Percentiles rank a stretch among this genome's conserved stretches.
Evolutionary conservation across 2,888 invertebrate species (phyloP).

Genomic region (Eristalinus aeneus): DNA sequence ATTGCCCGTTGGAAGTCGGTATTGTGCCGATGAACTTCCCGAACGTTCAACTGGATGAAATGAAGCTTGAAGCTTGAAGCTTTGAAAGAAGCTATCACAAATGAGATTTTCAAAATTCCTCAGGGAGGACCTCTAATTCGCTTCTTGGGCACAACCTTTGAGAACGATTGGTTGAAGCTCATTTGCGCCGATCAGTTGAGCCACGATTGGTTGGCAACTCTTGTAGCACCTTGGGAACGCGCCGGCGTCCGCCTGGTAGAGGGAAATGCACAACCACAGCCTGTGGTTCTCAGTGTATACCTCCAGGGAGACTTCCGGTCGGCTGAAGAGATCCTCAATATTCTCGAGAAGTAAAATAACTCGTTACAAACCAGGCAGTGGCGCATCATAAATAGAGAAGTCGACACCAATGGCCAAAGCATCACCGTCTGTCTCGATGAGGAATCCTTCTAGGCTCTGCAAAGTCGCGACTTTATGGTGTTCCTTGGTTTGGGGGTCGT

Average conservation of each 20-base stretch:
- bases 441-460: constrained; percentile 57
- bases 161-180: constrained; percentile 62
- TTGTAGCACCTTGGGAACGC: constrained; percentile 61
- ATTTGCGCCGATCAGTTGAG: constrained; percentile 60
- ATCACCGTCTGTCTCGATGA: constrained; percentile 62
- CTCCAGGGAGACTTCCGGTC: constrained; percentile 59
- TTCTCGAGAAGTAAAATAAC: constrained; percentile 58
- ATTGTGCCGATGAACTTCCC: constrained; percentile 59
- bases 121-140: constrained; percentile 55
- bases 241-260: constrained; percentile 60
- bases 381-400: constrained; percentile 52
- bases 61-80: constrained; percentile 66
- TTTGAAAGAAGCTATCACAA: constrained; percentile 65
- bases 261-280: constrained; percentile 38
- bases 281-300: constrained; percentile 45
- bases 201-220: constrained; percentile 44
- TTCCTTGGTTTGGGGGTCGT: constrained; percentile 58
- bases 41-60: constrained; percentile 41
- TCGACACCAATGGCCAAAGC: constrained; percentile 50
- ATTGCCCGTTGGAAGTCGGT: constrained; percentile 45
- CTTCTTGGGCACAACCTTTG: constrained; percentile 57
- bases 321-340: constrained; percentile 52
- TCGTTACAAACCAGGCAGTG: constrained; percentile 37
- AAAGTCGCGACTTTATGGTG: constrained; percentile 56
- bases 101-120: constrained; percentile 63